A percentile compares a stretch with the other conserved stretches of the same genome.
These are phyloP conservation scores for Sycophila sp. DNA, from an alignment of 1,140 invertebrate species.

Conservation along the genomic window DNA sequence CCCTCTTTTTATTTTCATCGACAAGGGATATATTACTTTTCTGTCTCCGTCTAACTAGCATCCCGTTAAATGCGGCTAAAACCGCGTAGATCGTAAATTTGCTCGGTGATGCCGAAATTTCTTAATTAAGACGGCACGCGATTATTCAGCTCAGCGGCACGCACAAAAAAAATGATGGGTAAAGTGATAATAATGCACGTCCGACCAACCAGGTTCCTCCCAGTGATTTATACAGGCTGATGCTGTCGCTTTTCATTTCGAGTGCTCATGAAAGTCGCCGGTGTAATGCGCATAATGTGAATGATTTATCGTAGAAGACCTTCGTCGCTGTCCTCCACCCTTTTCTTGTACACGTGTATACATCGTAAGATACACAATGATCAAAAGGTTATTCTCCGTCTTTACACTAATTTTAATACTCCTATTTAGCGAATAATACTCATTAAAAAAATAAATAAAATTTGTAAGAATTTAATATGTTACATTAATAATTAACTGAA, in stretches of 20 bases:
- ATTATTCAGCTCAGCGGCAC: slow-evolving; percentile 35
- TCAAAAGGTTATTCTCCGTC: no score
- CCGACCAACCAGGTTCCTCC: not conserved
- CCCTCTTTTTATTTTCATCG: no score
- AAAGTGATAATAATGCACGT: not conserved
- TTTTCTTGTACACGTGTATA: no score
- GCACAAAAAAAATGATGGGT: slow-evolving; percentile 6
- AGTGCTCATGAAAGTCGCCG: not conserved
- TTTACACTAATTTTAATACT: no score
- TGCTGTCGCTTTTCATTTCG: slow-evolving; percentile 22
- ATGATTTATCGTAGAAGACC: no score
- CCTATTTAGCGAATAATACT: no score
- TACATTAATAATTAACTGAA: no score
- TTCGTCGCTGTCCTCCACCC: no score
- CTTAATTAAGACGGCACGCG: slow-evolving; percentile 59
- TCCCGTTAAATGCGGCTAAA: slow-evolving; percentile 49
- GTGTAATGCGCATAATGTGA: no score
- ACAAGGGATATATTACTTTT: slow-evolving; percentile 41
- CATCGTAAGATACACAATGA: no score
- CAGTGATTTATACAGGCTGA: slow-evolving; percentile 5
- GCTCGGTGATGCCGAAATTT: slow-evolving; percentile 58
- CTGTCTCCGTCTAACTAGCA: slow-evolving; percentile 49
- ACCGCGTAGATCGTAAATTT: slow-evolving; percentile 34
- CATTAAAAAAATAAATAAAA: no score
- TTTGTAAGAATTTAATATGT: no score